Evolutionary conservation across 2,113 vertebrate genomes (phyloP).

Genomic region (Myxocyprinus asiaticus): DNA sequence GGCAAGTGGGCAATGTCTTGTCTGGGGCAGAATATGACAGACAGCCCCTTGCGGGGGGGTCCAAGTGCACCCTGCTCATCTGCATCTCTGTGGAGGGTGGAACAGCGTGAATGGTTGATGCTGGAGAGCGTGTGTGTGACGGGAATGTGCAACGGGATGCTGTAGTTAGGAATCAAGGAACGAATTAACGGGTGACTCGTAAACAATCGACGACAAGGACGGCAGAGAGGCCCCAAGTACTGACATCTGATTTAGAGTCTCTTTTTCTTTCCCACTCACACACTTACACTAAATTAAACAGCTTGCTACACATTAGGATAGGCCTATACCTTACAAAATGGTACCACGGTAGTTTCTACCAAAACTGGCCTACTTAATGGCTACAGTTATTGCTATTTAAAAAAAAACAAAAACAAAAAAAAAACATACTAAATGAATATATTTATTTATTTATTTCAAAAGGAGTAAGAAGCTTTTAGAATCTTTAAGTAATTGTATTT

Average conservation of each 20-base stretch:
- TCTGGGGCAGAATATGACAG: slow-evolving; percentile 83
- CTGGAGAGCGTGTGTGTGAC: slow-evolving; percentile 39
- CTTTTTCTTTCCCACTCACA: neutral
- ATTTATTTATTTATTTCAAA: no score
- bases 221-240: neutral
- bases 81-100: slow-evolving; percentile 88
- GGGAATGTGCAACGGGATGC: slow-evolving; percentile 35
- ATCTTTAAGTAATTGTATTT: no score
- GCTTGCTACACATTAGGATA: neutral
- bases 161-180: slow-evolving; percentile 4
- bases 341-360: neutral
- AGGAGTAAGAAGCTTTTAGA: no score
- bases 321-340: no score
- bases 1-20: slow-evolving; percentile 86
- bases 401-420: no score
- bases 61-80: slow-evolving; percentile 90
- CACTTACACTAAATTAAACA: neutral
- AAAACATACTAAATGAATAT: no score
- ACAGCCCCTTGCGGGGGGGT: slow-evolving; percentile 79
- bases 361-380: no score
- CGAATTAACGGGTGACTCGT: neutral
- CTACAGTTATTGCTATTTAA: no score
- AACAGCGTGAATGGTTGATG: slow-evolving; percentile 63
- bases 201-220: slow-evolving; percentile 15
- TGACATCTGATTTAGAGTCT: neutral